Evolutionary conservation across 2,797 vertebrate genomes (phyloP), one percentile per base, ranked within the genome.

Genomic region (Paguma larvata): DNA sequence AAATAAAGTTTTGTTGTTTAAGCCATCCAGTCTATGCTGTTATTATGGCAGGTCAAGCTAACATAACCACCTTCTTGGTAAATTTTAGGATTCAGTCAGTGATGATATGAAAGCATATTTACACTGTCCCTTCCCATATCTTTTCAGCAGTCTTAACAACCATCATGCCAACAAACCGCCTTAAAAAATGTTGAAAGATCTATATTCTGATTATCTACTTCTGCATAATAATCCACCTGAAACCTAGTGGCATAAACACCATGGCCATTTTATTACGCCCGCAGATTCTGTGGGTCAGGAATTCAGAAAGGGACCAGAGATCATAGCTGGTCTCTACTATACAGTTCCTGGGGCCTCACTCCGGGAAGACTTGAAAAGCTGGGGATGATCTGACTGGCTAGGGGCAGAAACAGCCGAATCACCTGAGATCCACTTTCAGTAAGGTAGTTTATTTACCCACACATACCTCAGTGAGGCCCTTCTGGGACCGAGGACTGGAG

Each of bases 91-190:
- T 79, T 89, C 11, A 65, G 48, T 65, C 15, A 51, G 15, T 70
- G 41, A 86, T 83, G 68, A 86, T 96, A 34, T 83, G 53, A 86
- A 86, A 94, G 63, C n/a, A 88, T 38, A 86, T 79, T 84, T 85
- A 91, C 6, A 80, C 14, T 53, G n/a, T 44, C 85, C 23, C n/a
- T 91, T 25, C n/a, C 44, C 75, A 19, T 3, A n/a, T 85, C 48
- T 85, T 97, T 84, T 85, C 46, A 65, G 12, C 19, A 67, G 59
- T 89, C 38, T 93, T 59, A 80, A 92, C 65, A 68, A 82, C 7
- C n/a, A 91, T n/a, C 41, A 82, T 6, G 10, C 62, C 87, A 84
- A 82, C 41, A 67, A 6, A 38, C 0, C 79, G 12, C 41, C 53
- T 92, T 87, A 30, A 46, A 51, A 30, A 44, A 27, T 46, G 83